phyloP scores from a whole-genome alignment of 2,113 vertebrate species.

The Sapayoa aenigma region DNA sequence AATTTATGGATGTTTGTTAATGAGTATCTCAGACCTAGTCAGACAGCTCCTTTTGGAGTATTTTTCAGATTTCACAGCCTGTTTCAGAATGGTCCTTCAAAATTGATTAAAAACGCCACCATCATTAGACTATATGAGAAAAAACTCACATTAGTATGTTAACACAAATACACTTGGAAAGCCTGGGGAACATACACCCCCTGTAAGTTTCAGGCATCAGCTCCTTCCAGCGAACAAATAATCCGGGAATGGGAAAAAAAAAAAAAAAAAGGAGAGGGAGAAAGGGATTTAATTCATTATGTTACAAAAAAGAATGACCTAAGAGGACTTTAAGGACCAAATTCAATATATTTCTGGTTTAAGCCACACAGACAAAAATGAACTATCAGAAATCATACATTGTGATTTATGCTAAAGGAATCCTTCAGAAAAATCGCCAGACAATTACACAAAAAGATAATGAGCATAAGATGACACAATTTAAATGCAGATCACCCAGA shows the following conservation, averaged over 20 bases:
- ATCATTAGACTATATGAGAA: neutral
- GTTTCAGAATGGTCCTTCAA: constrained; percentile 25
- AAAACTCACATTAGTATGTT: neutral
- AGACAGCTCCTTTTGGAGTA: constrained; percentile 26
- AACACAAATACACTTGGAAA: neutral
- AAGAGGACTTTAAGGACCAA: constrained; percentile 10
- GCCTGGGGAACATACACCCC: neutral
- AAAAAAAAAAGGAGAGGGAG: neutral
- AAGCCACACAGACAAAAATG: constrained; percentile 25
- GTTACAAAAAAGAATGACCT: constrained; percentile 14
- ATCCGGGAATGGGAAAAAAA: neutral
- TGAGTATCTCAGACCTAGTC: constrained; percentile 31
- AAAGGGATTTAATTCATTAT: constrained; percentile 28
- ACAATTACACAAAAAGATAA: constrained; percentile 52
- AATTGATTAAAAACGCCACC: constrained; percentile 37
- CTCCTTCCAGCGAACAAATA: neutral
- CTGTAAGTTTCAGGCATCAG: neutral
- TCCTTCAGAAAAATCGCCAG: constrained; percentile 38
- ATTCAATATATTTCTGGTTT: constrained; percentile 44
- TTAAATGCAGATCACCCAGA: constrained; percentile 58
- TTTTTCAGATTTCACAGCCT: constrained; percentile 39
- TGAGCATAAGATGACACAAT: constrained; percentile 53
- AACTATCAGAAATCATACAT: constrained; percentile 32
- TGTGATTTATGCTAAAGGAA: constrained; percentile 52
- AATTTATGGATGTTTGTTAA: constrained; percentile 59